Evolutionary conservation across 37 sponge, comb jelly and placozoan genomes (phyloP), one percentile per base, ranked within the genome.

Genomic region (Cladorhizidae sp.): DNA sequence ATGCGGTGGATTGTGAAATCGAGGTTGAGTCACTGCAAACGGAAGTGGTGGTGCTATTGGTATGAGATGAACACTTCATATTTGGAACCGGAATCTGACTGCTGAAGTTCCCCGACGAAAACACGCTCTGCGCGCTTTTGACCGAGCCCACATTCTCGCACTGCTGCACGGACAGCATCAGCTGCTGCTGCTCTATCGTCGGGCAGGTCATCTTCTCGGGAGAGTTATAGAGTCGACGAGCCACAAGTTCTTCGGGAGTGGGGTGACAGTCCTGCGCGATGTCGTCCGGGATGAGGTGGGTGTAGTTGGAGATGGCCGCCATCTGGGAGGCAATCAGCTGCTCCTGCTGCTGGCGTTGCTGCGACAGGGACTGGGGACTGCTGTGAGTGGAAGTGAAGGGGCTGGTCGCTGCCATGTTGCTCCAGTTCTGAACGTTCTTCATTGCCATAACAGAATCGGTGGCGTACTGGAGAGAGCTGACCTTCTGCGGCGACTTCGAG

Each of bases 31-130:
- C 36, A 9, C 38, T 71, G 72, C 1, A 3, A 40, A 15, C 38
- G 7, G 43, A 11, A 42, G 49, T 45, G n/a, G 3, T 20, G 38
- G 68, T 8, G 8, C 14, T 35, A n/a, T n/a, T n/a, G n/a, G n/a
- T n/a, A n/a, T n/a, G n/a, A 31, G 68, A 14, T 67, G 6, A 14
- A 2, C 68, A 59, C 61, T 26, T 59, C 12, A 26, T 28, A 26
- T 28, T 25, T 55, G 54, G 49, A 45, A 54, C 23, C 14, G 74
- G 74, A 51, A 74, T 32, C 17, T 43, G 62, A 1, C 36, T 72
- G 72, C 72, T 71, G 37, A 81, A 81, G 35, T 71, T 81, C 1
- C 81, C 81, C 3, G 72, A 40, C 31, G 81, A 81, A 56, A 81
- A 81, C 58, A 81, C 28, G 32, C 81, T 81, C 25, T 81, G 59